Evolutionary conservation across 2,797 vertebrate genomes (phyloP).

Genomic region (Merluccius polli): DNA sequence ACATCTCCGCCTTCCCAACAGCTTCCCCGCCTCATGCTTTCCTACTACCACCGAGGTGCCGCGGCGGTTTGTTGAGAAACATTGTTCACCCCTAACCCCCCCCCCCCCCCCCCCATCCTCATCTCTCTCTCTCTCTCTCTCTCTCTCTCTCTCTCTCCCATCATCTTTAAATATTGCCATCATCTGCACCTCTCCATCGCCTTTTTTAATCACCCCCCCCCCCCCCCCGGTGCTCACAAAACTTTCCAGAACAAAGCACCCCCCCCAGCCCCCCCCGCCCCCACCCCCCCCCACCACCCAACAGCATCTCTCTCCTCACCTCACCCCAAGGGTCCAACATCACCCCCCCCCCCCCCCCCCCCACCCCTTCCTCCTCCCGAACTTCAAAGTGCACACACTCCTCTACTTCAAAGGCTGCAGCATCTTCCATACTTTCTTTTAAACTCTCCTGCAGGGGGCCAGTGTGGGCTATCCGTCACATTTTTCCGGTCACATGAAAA

Average conservation of each 20-base stretch:
- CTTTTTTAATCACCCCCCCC: no score
- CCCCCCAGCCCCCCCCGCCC: no score
- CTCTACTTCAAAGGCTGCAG: slow-evolving; percentile 54
- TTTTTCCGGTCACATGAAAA: background rate
- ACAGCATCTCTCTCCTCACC: background rate
- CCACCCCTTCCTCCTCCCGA: slow-evolving; percentile 29
- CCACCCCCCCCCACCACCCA: no score
- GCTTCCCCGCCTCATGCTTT: background rate
- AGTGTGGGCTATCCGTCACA: slow-evolving; percentile 41
- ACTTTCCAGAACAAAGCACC: no score
- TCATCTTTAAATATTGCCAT: background rate
- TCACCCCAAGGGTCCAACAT: background rate
- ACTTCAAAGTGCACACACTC: slow-evolving; percentile 58
- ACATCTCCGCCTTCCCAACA: background rate
- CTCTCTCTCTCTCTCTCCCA: background rate
- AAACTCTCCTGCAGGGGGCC: slow-evolving; percentile 48
- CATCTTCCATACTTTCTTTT: slow-evolving; percentile 26
- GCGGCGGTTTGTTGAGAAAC: background rate
- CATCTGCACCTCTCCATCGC: background rate
- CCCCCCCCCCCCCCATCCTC: background rate
- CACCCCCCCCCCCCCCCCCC: no score
- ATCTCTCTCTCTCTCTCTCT: background rate
- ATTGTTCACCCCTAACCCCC: background rate
- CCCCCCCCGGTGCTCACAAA: no score
- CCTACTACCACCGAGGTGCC: no score